phyloP scores from a whole-genome alignment of 2,797 vertebrate genomes.

The Clangula hyemalis region DNA sequence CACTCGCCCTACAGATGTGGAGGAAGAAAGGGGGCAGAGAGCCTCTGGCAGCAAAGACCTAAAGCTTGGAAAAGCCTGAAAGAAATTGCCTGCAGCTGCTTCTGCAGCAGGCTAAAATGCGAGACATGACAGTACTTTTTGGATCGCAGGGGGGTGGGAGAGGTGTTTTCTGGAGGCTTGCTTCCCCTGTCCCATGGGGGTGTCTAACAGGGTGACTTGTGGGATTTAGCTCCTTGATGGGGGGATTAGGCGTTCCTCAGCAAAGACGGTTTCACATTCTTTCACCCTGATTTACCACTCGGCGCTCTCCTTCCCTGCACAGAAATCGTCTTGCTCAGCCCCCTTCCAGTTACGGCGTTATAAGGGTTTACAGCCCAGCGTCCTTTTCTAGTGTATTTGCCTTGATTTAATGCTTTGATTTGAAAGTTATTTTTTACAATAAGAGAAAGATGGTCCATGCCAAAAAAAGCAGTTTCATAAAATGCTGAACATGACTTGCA shows the following conservation, averaged over 20 bases:
- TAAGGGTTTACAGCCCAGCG: conserved; percentile 32
- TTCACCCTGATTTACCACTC: conserved; percentile 47
- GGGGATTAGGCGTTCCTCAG: conserved; percentile 56
- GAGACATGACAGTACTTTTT: neutral
- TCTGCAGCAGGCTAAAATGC: neutral
- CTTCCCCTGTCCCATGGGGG: neutral
- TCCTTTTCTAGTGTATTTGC: conserved; percentile 43
- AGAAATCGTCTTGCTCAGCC: conserved; percentile 31
- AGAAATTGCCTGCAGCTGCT: conserved; percentile 52
- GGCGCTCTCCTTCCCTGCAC: neutral
- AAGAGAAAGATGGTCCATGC: conserved; percentile 60
- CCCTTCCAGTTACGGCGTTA: neutral
- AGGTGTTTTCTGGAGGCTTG: neutral
- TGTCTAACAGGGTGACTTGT: conserved; percentile 6
- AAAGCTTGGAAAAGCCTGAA: conserved; percentile 42
- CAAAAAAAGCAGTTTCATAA: conserved; percentile 77
- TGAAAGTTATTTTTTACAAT: conserved; percentile 76
- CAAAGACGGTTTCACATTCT: conserved; percentile 30
- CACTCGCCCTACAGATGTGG: neutral
- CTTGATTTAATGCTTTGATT: conserved; percentile 77
- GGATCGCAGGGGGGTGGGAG: conserved; percentile 17
- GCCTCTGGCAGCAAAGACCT: conserved; percentile 8
- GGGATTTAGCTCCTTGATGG: conserved; percentile 42
- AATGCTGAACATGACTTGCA: conserved; percentile 76
- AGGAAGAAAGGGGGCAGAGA: conserved; percentile 31